Base-by-base conservation (phyloP, 1,140 invertebrate genomes). In the Saccostrea glomerata region DNA sequence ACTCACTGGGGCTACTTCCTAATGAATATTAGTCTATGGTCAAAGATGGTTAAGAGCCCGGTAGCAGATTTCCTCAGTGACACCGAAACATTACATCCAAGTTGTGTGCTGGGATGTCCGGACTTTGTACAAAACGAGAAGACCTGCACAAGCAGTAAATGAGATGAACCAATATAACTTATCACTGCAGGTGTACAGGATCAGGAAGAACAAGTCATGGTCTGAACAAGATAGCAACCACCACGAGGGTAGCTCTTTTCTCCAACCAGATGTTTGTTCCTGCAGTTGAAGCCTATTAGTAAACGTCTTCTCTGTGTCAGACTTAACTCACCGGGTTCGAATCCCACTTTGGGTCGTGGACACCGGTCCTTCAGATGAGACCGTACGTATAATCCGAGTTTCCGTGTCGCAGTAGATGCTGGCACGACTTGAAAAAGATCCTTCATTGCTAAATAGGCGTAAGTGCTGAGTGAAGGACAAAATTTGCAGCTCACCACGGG, bases 91-190 rank as follows among this genome's bases (percentile, higher is more conserved):
- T 54, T n/a, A 60, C n/a, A 70, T 73, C 55, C 56, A n/a, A 55
- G 58, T 88, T 40, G 87, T 84, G 84, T 73, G 84, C 55, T 90
- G 86, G 89, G 87, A 89, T 36, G 88, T 87, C 13, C 4, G 88
- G 17, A 89, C 90, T 47, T 55, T 86, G 1, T 87, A 5, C 17
- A 30, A 91, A 73, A 85, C 84, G 36, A 55, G 86, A 25, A 91
- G 84, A 82, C 66, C 84, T 55, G 82, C 82, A 82, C 86, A 89
- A 87, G 85, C 83, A 60, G 83, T 86, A 20, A 87, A 70, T 36
- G 86, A 89, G 58, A 89, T 88, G 84, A 47, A 89, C 7, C 25
- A 83, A 5, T 87, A 82, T 30, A 87, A 84, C n/a, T 58, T 89
- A 23, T 40, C 20, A 6, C 15, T 86, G 47, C 82, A 89, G 88